Percentiles rank a stretch among this genome's conserved stretches.
Evolutionary conservation across 2,888 invertebrate species (phyloP).

Genomic region (Pelosia muscerda): DNA sequence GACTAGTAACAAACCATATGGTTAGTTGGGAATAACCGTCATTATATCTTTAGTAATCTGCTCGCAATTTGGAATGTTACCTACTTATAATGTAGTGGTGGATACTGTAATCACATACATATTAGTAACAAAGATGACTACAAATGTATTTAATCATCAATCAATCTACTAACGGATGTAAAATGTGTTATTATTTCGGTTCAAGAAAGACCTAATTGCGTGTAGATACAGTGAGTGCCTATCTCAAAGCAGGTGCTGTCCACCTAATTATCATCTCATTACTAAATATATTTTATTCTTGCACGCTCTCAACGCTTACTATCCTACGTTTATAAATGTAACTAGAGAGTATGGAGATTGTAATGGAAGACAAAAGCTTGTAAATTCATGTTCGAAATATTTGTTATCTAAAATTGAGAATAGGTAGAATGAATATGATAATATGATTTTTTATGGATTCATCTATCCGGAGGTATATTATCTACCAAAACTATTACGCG

Average conservation of each 20-base stretch:
- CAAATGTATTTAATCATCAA: background rate
- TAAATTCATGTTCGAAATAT: no score
- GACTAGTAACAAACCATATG: background rate
- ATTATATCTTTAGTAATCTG: background rate
- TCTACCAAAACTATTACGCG: no score
- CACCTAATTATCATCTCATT: slow-evolving; percentile 5
- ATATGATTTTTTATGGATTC: no score
- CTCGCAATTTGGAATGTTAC: background rate
- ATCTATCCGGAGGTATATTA: background rate
- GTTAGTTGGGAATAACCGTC: background rate
- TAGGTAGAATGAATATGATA: no score
- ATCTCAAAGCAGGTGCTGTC: background rate
- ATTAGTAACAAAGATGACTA: background rate
- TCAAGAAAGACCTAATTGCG: background rate
- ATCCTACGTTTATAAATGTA: slow-evolving; percentile 2
- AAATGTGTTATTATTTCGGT: background rate
- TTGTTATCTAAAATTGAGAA: no score
- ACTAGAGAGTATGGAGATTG: background rate
- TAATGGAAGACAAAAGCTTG: background rate
- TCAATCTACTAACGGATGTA: background rate
- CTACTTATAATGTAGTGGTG: no score
- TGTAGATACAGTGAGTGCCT: background rate
- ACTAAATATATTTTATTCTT: slow-evolving; percentile 1
- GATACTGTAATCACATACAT: no score
- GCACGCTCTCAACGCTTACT: slow-evolving; percentile 8